Evolutionary conservation across 2,888 invertebrate species (phyloP).

Genomic region (Tribolium freemani): DNA sequence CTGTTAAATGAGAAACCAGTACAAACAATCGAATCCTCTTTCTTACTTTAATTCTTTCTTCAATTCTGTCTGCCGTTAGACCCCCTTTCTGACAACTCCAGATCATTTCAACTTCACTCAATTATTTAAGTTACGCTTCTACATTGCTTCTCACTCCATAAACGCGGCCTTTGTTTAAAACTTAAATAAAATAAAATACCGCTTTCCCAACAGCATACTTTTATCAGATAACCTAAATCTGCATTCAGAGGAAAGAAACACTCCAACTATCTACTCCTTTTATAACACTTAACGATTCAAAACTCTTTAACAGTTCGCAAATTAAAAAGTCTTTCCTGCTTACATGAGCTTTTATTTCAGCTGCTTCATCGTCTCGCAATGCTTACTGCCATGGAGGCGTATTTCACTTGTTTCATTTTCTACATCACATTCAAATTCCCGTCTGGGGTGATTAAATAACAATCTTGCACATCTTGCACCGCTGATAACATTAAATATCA

Average conservation of each 20-base stretch:
- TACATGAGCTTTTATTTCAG: constrained; percentile 25
- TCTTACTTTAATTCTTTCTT: constrained; percentile 33
- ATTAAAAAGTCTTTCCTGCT: constrained; percentile 26
- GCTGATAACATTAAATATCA: neutral
- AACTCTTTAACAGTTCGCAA: constrained; percentile 20
- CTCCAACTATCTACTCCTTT: constrained; percentile 2
- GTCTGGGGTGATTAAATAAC: constrained; percentile 17
- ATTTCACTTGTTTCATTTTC: neutral
- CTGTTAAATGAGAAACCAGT: constrained; percentile 63
- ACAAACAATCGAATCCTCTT: constrained; percentile 34
- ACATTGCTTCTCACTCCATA: constrained; percentile 33
- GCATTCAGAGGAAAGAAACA: constrained; percentile 26
- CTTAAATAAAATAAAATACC: constrained; percentile 34
- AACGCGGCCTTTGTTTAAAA: constrained; percentile 33
- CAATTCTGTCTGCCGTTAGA: constrained; percentile 26
- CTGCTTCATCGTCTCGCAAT: constrained; percentile 17
- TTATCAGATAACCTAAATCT: constrained; percentile 30
- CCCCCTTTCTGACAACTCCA: constrained; percentile 26
- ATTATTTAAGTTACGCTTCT: constrained; percentile 35
- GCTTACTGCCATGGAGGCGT: constrained; percentile 4
- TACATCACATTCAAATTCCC: constrained; percentile 6
- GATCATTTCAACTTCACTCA: constrained; percentile 36
- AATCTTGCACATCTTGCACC: constrained; percentile 22
- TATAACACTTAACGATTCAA: constrained; percentile 2
- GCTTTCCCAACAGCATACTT: constrained; percentile 22